Conservation (phyloP, 2,888 invertebrate genomes). For the Pollenia griseotomentosa region DNA sequence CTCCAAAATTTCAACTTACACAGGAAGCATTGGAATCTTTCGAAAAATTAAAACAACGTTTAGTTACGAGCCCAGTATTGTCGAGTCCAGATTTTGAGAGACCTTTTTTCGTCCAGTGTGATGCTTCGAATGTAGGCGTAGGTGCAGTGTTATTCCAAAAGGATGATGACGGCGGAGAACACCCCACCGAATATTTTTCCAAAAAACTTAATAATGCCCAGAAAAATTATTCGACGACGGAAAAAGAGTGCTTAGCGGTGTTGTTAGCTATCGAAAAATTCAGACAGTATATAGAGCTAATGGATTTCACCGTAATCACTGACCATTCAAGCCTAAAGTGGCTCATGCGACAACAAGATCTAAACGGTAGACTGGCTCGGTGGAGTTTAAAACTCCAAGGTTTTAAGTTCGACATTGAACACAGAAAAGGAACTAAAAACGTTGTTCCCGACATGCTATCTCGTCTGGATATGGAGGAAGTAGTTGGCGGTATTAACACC, state of each 20-base stretch:
- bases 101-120: conserved; percentile 22
- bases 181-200: conserved; percentile 47
- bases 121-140: conserved; percentile 40
- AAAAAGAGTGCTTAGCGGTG: conserved; percentile 44
- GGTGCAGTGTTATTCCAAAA: conserved; percentile 52
- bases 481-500: background rate
- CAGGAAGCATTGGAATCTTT: background rate
- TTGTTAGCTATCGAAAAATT: conserved; percentile 54
- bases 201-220: conserved; percentile 31
- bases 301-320: conserved; percentile 51
- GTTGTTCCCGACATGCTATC: conserved; percentile 9
- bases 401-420: conserved; percentile 71
- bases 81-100: conserved; percentile 10
- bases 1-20: conserved; percentile 1
- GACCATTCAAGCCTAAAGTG: conserved; percentile 47
- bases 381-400: conserved; percentile 75
- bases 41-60: background rate
- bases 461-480: background rate
- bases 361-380: conserved; percentile 73
- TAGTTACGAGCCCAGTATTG: conserved; percentile 11
- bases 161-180: conserved; percentile 38
- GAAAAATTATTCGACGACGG: conserved; percentile 9
- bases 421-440: conserved; percentile 69
- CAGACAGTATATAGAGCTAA: conserved; percentile 59
- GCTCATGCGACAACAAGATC: conserved; percentile 43